These are phyloP conservation scores for Acanthis flammea DNA, from an alignment of 2,797 vertebrate species.

Conservation along the genomic window DNA sequence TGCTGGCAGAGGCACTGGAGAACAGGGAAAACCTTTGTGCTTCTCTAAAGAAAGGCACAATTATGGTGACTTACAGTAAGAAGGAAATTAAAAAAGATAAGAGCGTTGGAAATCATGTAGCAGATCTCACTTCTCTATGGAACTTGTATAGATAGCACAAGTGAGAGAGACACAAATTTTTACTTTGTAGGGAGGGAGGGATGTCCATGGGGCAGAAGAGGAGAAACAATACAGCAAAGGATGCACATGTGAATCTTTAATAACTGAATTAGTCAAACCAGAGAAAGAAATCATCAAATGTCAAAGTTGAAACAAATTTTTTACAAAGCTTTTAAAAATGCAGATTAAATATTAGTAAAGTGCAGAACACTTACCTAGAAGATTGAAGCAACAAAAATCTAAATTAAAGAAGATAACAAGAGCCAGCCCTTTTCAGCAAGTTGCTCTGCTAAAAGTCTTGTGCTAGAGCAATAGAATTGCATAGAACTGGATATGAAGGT, in stretches of 20 bases:
- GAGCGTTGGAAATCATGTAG: background rate
- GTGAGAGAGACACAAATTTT: background rate
- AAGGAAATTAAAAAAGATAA: background rate
- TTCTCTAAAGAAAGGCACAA: background rate
- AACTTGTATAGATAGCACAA: background rate
- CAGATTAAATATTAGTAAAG: background rate
- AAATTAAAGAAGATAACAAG: background rate
- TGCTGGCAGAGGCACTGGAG: background rate
- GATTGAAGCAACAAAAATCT: background rate
- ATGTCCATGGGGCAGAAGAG: background rate
- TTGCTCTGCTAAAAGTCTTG: background rate
- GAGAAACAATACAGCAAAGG: background rate
- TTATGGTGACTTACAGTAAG: background rate
- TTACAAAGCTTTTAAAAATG: background rate
- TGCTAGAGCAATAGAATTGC: too few species aligned
- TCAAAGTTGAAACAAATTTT: background rate
- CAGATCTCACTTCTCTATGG: background rate
- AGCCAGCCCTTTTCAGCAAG: fast-evolving
- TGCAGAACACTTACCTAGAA: background rate
- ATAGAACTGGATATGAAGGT: background rate
- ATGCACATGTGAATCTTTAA: background rate
- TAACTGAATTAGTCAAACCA: background rate
- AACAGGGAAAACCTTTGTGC: background rate
- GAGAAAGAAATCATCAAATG: background rate
- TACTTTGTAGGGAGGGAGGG: background rate